phyloP scores from a whole-genome alignment of 2,797 vertebrate species.

The Rhabdophis nuchalis region DNA sequence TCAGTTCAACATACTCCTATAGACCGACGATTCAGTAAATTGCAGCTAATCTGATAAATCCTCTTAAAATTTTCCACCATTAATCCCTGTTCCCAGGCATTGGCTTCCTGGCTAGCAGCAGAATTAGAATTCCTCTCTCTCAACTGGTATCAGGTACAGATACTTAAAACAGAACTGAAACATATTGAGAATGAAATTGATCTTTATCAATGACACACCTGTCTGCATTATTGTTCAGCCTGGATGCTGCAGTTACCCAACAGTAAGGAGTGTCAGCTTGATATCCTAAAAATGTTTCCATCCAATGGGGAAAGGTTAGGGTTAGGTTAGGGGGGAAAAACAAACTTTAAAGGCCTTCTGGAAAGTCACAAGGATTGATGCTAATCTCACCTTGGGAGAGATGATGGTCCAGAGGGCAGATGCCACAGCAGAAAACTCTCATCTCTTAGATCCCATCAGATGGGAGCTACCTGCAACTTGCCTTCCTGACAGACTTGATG shows the following conservation, averaged over 20 bases:
- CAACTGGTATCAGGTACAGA: not conserved
- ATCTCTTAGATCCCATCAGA: not conserved
- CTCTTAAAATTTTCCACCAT: not conserved
- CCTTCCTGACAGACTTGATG: not conserved
- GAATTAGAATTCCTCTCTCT: not conserved
- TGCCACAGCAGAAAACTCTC: not conserved
- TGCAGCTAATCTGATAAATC: not conserved
- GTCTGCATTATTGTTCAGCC: not conserved
- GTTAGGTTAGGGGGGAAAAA: fast-evolving
- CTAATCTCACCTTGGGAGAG: not conserved
- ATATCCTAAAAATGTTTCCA: not conserved
- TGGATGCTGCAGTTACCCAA: not conserved
- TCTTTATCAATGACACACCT: not conserved
- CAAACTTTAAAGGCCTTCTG: not conserved
- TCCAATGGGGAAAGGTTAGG: not conserved
- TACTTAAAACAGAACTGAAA: not conserved
- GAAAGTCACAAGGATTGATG: not conserved
- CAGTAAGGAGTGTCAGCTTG: not conserved
- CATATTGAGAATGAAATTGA: not conserved
- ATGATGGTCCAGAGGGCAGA: not conserved
- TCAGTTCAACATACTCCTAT: not conserved
- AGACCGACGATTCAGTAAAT: not conserved
- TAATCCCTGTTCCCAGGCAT: not conserved
- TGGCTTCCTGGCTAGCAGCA: not conserved
- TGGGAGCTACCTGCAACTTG: not conserved